Evolutionary conservation across 2,888 invertebrate species (phyloP).

Genomic region (Euspilapteryx auroguttella): DNA sequence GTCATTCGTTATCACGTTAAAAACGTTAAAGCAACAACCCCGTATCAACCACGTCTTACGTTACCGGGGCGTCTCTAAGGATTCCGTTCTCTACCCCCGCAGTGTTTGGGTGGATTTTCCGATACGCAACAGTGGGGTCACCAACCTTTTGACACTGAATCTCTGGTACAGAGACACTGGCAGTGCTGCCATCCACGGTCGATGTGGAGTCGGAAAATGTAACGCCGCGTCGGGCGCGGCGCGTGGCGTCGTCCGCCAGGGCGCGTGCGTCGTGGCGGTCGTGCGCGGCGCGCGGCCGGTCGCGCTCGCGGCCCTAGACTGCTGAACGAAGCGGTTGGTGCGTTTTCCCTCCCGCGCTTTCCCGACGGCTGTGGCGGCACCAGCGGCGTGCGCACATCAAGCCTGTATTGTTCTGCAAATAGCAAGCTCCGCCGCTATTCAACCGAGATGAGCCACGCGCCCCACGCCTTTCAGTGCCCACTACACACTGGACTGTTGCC

Average conservation of each 20-base stretch:
- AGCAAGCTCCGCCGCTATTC: slow-evolving; percentile 41
- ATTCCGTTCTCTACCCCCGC: too few relatives aligned
- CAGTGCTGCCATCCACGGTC: slow-evolving; percentile 39
- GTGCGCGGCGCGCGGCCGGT: slow-evolving; percentile 47
- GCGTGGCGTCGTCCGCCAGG: slow-evolving; percentile 40
- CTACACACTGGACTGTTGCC: slow-evolving; percentile 25
- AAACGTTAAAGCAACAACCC: too few relatives aligned
- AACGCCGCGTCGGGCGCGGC: slow-evolving; percentile 53
- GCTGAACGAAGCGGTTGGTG: slow-evolving; percentile 20
- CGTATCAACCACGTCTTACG: too few relatives aligned
- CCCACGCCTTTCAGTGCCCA: slow-evolving; percentile 15
- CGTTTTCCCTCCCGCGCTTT: slow-evolving; percentile 50
- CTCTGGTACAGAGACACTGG: slow-evolving; percentile 48
- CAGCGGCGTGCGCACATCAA: slow-evolving; percentile 52
- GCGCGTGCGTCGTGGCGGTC: slow-evolving; percentile 31
- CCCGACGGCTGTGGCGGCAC: slow-evolving; percentile 23
- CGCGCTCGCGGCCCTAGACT: slow-evolving; percentile 50
- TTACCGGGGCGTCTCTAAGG: too few relatives aligned
- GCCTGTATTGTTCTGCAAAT: slow-evolving; percentile 57
- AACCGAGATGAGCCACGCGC: slow-evolving; percentile 17
- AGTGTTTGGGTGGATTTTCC: slow-evolving; percentile 26
- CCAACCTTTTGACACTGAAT: slow-evolving; percentile 59
- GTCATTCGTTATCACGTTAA: too few relatives aligned
- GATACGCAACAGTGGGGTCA: slow-evolving; percentile 30
- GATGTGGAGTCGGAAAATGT: slow-evolving; percentile 55